phyloP scores from a whole-genome alignment of 2,888 invertebrate genomes.

The Encarsia formosa region DNA sequence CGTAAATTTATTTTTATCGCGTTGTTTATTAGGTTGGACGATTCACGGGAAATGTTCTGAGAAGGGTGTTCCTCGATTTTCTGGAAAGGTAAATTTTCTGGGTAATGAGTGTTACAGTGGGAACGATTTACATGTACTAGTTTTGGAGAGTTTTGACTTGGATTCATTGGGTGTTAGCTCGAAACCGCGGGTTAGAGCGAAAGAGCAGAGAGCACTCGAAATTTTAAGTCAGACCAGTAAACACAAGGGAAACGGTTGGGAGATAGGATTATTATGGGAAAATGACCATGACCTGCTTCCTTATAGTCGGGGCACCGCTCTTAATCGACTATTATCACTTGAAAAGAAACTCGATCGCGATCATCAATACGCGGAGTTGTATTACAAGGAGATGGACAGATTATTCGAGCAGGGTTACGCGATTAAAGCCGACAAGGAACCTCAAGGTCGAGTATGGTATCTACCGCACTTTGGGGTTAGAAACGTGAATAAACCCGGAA shows the following conservation, averaged over 20 bases:
- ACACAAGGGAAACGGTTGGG: slow-evolving; percentile 1
- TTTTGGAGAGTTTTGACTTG: slow-evolving; percentile 5
- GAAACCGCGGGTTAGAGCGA: not conserved
- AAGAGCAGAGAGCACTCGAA: not conserved
- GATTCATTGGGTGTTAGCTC: slow-evolving; percentile 3
- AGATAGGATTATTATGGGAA: slow-evolving; percentile 11
- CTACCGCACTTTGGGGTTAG: slow-evolving; percentile 22
- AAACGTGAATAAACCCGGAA: slow-evolving; percentile 32
- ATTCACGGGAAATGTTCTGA: not conserved
- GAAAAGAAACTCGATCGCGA: slow-evolving; percentile 21
- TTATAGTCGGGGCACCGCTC: not conserved
- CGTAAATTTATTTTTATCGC: not conserved
- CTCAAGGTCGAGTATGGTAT: slow-evolving; percentile 10
- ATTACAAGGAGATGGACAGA: slow-evolving; percentile 18
- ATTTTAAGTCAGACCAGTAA: slow-evolving; percentile 5
- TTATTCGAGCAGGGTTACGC: slow-evolving; percentile 5
- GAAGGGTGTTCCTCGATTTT: not conserved
- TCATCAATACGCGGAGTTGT: slow-evolving; percentile 3
- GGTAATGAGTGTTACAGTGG: not conserved
- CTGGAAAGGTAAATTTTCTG: not conserved
- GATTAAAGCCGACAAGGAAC: not conserved
- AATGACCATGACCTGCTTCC: not conserved
- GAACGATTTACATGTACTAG: not conserved
- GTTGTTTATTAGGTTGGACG: not conserved
- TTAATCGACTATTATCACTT: slow-evolving; percentile 1